Percentiles rank a stretch among this genome's conserved stretches.
phyloP scores from a whole-genome alignment of 1,140 invertebrate genomes.

The Palaemon carinicauda region DNA sequence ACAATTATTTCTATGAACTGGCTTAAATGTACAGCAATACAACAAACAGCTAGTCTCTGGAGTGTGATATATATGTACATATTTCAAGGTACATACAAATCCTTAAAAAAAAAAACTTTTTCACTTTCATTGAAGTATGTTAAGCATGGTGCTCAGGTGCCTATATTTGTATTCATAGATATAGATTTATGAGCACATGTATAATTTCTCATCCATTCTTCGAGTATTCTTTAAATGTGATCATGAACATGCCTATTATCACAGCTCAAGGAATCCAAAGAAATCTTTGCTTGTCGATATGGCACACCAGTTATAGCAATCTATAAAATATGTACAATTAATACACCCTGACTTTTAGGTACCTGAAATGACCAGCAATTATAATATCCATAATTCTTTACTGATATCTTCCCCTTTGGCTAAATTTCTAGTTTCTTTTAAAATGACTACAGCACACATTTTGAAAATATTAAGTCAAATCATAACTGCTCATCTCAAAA shows the following conservation, averaged over 20 bases:
- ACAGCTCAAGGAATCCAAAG: conserved; percentile 36
- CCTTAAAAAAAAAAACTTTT: background rate
- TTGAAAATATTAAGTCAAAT: background rate
- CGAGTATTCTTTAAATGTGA: background rate
- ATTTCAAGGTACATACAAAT: background rate
- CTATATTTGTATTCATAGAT: background rate
- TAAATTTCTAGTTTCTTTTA: background rate
- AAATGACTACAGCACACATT: too few relatives aligned
- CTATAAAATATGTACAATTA: too few relatives aligned
- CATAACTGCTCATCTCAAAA: background rate
- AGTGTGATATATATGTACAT: background rate
- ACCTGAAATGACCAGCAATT: too few relatives aligned
- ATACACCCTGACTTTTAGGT: too few relatives aligned
- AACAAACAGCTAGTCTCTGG: background rate
- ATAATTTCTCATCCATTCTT: background rate
- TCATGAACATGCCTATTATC: conserved; percentile 45
- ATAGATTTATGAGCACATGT: background rate
- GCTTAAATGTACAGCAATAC: too few relatives aligned
- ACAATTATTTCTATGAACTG: too few relatives aligned
- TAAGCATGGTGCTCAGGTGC: too few relatives aligned
- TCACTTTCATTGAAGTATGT: background rate
- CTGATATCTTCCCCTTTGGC: background rate
- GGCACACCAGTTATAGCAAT: conserved; percentile 5
- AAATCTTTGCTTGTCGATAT: conserved; percentile 15
- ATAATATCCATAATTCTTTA: too few relatives aligned